Evolutionary conservation across 2,797 vertebrate species (phyloP), one percentile per base, ranked within the genome.

Genomic region (Bradypus variegatus): DNA sequence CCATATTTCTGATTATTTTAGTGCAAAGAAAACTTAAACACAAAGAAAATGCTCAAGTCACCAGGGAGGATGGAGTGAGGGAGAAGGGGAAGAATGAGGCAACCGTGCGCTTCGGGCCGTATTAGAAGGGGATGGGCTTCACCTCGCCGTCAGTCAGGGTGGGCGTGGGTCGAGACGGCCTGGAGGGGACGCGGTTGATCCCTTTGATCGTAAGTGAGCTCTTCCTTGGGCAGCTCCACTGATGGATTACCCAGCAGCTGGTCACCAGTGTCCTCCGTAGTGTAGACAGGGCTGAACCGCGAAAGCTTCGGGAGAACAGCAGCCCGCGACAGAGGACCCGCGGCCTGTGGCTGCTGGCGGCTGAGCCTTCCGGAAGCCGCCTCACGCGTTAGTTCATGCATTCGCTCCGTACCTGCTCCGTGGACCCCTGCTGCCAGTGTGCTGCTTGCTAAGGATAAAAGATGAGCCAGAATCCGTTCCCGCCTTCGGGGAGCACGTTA

Each of bases 331-430:
- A 45, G 41, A 45, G 41, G 41, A 45, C 41, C 41, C 8, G 41
- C 41, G 8, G 41, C 41, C 8, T 45, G 41, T 45, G 41, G 41
- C 8, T 45, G 41, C 41, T 5, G n/a, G 27, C 4, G 4, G 33
- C 4, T 0, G 3, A 10, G 18, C 29, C 41, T 0, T 2, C 41
- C 25, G 12, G 19, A 29, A 13, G 15, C 29, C 0, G 9, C 50
- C 14, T n/a, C 1, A 1, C 12, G 12, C 69, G 7, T 75, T 16
- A 8, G 45, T 29, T 62, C 36, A 8, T 8, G 58, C 19, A 11
- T 60, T 6, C 55, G 3, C 23, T 13, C 82, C 3, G 16, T 18
- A 23, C 14, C 14, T 8, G 6, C 19, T 53, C 14, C 1, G 12
- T 5, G 19, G 70, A 33, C 31, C 38, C n/a, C 64, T 15, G n/a